A percentile compares a stretch with the other conserved stretches of the same genome.
Evolutionary conservation across 2,797 vertebrate species (phyloP).

Genomic region (Coreius guichenoti): DNA sequence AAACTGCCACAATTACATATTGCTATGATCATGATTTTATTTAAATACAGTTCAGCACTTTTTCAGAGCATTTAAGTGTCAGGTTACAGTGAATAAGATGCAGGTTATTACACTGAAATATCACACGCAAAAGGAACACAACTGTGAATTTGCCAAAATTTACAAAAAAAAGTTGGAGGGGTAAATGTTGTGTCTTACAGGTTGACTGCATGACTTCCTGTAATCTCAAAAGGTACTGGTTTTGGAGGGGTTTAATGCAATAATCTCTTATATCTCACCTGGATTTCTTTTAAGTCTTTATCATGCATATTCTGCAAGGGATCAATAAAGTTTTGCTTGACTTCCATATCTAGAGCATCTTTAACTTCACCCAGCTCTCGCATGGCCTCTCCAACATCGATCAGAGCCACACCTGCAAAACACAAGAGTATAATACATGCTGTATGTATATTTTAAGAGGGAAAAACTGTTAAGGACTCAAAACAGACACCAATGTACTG

Average conservation of each 20-base stretch:
- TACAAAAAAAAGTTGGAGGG: not conserved
- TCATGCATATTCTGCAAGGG: slow-evolving; percentile 96
- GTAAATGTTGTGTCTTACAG: not conserved
- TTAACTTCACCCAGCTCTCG: slow-evolving; percentile 95
- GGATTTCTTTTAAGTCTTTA: slow-evolving; percentile 97
- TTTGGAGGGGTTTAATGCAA: not conserved
- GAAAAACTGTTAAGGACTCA: not conserved
- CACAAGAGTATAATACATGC: not conserved
- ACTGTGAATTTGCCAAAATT: not conserved
- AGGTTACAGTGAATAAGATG: not conserved
- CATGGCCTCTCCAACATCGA: slow-evolving; percentile 93
- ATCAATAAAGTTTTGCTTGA: slow-evolving; percentile 98
- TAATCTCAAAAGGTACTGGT: not conserved
- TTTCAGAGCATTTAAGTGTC: not conserved
- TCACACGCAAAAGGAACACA: not conserved
- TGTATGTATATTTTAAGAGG: not conserved
- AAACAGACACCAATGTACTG: not conserved
- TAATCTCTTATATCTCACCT: slow-evolving; percentile 75
- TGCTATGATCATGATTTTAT: not conserved
- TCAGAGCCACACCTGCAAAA: slow-evolving; percentile 86
- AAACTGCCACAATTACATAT: not conserved
- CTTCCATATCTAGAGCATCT: slow-evolving; percentile 96
- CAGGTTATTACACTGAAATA: not conserved
- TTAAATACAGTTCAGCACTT: not conserved
- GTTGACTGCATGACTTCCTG: not conserved